phyloP scores from a whole-genome alignment of 2,797 vertebrate species.

The Chaenodraco wilsoni region DNA sequence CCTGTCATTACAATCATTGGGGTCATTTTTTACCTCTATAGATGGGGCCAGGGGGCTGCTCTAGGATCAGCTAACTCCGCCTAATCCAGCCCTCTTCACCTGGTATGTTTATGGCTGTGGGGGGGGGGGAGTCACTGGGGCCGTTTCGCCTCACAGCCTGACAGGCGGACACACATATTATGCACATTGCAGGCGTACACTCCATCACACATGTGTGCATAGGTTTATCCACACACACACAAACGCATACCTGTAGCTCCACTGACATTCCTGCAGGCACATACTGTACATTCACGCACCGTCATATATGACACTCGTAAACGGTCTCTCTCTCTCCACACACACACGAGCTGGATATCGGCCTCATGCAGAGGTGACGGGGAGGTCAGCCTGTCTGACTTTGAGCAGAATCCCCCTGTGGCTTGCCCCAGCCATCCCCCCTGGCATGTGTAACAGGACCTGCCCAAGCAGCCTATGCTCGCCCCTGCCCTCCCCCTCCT shows the following conservation, averaged over 20 bases:
- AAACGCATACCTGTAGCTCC: slow-evolving; percentile 7
- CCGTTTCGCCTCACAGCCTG: slow-evolving; percentile 64
- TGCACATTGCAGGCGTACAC: slow-evolving; percentile 37
- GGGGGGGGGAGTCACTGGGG: slow-evolving; percentile 43
- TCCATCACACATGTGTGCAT: slow-evolving; percentile 35
- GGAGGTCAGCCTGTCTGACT: slow-evolving; percentile 85
- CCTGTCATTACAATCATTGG: slow-evolving; percentile 77
- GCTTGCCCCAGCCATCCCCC: slow-evolving; percentile 75
- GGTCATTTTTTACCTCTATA: slow-evolving; percentile 76
- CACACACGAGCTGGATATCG: slow-evolving; percentile 69
- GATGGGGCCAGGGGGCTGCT: slow-evolving; percentile 54
- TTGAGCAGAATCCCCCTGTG: slow-evolving; percentile 76
- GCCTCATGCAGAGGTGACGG: slow-evolving; percentile 78
- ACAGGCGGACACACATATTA: slow-evolving; percentile 63
- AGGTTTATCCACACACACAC: slow-evolving; percentile 18
- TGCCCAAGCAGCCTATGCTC: slow-evolving; percentile 63
- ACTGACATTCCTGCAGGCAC: neutral
- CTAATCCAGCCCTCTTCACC: slow-evolving; percentile 67
- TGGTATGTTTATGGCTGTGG: slow-evolving; percentile 74
- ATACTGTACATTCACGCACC: slow-evolving; percentile 11
- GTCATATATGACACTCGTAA: slow-evolving; percentile 13
- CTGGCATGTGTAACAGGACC: slow-evolving; percentile 86
- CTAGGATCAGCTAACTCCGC: slow-evolving; percentile 57
- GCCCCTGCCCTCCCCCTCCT: slow-evolving; percentile 38
- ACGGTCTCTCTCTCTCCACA: slow-evolving; percentile 32